Evolutionary conservation across 2,113 vertebrate species (phyloP).

Genomic region (Equus quagga): DNA sequence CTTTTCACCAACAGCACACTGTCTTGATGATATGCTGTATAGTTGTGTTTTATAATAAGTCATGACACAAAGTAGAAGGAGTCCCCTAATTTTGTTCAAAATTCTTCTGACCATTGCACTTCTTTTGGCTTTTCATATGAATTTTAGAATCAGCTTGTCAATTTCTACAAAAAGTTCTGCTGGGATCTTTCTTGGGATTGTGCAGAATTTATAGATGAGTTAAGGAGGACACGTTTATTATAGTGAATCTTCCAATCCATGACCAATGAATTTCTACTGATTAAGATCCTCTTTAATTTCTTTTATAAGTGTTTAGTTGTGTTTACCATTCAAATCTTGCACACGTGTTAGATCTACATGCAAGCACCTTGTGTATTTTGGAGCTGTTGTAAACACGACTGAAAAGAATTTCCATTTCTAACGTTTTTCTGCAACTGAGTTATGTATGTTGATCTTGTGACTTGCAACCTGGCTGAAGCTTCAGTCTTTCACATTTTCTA

Average conservation of each 20-base stretch:
- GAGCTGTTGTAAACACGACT: neutral
- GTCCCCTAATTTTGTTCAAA: neutral
- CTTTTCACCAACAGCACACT: neutral
- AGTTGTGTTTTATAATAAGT: neutral
- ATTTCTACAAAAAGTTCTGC: neutral
- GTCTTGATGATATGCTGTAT: neutral
- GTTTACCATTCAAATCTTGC: neutral
- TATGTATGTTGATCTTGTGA: neutral
- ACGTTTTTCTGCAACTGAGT: neutral
- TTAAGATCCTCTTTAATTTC: neutral
- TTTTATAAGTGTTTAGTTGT: neutral
- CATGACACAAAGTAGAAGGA: neutral
- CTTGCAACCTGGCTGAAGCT: neutral
- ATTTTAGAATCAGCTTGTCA: neutral
- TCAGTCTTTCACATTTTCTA: neutral
- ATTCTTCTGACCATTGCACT: neutral
- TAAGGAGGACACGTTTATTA: neutral
- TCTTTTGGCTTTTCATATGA: neutral
- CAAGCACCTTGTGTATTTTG: neutral
- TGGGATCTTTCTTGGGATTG: neutral
- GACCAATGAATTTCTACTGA: neutral
- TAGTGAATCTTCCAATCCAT: neutral
- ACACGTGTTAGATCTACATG: neutral
- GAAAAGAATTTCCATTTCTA: neutral
- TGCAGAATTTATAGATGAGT: neutral